Evolutionary conservation across 1,140 invertebrate species (phyloP), one percentile per base, ranked within the genome.

Genomic region (Archegozetes longisetosus): DNA sequence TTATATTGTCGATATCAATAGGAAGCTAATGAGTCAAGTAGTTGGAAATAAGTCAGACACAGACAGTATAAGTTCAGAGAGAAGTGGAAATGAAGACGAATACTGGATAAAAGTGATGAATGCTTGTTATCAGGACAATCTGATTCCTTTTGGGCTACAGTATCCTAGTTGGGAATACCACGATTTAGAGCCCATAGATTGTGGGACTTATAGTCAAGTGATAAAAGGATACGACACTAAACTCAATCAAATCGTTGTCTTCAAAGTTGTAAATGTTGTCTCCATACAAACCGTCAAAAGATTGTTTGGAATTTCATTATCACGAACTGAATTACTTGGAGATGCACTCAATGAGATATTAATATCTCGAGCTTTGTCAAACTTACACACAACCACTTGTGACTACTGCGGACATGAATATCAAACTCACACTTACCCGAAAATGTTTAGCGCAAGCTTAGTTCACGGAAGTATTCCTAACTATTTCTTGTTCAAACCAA

Each of bases 211-310:
- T 53, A 58, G 57, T 51, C 57, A 50, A 14, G 57, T 58, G 4
- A 58, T 49, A 13, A 58, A 58, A 46, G 57, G 46, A 13, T 20
- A 2, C 40, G 48, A 3, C 25, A 20, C 17, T 50, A 3, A 49
- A 51, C 25, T 49, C 13, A 40, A 58, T 1, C 4, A 58, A n/a
- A 51, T 25, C 13, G 25, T 58, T 29, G 57, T 58, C 1, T 53
- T 58, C 27, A 58, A 58, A 47, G 57, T 58, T 6, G 49, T 58
- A 20, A 58, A 58, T 49, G 57, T 58, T 14, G 22, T 58, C 6
- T 47, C 48, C 17, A 12, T 14, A 13, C 3, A n/a, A 23, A 50
- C 48, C 9, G 14, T 50, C 3, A 29, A 58, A 23, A 20, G 24
- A 20, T 24, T 58, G 9, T 49, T n/a, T 51, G 57, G 3, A 9